Percentiles rank a stretch among this genome's conserved stretches.
These are phyloP conservation scores for Pseudochromis fuscus DNA, from an alignment of 2,797 vertebrate species.

Conservation along the genomic window DNA sequence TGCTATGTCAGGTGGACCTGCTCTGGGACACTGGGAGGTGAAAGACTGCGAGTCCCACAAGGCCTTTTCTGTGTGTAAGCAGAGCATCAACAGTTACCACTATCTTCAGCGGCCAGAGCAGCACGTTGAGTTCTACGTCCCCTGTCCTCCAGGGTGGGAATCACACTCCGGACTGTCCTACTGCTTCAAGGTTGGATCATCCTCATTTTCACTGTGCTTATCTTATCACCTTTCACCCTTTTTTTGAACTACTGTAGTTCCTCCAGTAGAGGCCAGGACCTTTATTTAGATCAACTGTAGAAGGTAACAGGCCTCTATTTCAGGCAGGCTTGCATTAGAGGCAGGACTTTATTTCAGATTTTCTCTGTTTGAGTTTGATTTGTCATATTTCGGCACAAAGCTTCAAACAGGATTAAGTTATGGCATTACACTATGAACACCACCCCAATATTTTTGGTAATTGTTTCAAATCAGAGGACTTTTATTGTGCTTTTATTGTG, in stretches of 20 bases:
- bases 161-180: conserved; percentile 84
- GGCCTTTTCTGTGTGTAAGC: conserved; percentile 92
- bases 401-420: too few species aligned
- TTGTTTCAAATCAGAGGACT: too few species aligned
- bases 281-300: too few species aligned
- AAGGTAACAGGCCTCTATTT: too few species aligned
- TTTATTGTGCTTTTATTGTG: too few species aligned
- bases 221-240: neutral
- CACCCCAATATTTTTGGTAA: too few species aligned
- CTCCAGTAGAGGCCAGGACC: too few species aligned
- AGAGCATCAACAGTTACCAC: conserved; percentile 80
- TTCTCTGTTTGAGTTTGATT: too few species aligned
- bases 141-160: conserved; percentile 92
- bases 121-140: conserved; percentile 80
- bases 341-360: too few species aligned
- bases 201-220: neutral
- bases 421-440: too few species aligned
- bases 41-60: conserved; percentile 90
- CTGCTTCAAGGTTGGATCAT: conserved; percentile 91
- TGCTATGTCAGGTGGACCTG: conserved; percentile 85
- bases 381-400: too few species aligned
- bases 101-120: conserved; percentile 76
- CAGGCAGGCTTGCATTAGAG: too few species aligned
- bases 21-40: conserved; percentile 92
- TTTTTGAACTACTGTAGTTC: neutral